phyloP scores from a whole-genome alignment of 2,113 vertebrate species.

The Callaeas wilsoni region DNA sequence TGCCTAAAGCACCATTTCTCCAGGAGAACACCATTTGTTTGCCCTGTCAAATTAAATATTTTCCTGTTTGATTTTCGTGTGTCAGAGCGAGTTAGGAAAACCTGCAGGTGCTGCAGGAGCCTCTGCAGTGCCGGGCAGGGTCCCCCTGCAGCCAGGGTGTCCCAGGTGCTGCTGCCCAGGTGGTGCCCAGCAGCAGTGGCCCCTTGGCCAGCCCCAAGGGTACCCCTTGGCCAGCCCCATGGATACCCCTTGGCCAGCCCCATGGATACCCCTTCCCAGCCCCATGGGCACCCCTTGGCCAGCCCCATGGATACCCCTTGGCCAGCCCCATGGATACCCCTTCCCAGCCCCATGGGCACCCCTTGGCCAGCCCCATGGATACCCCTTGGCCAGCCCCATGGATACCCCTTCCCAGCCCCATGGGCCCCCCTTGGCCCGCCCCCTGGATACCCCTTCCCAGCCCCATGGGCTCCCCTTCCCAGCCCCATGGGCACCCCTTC shows the following conservation, averaged over 20 bases:
- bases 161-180: not conserved
- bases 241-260: not conserved
- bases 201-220: not conserved
- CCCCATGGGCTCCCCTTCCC: not conserved
- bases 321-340: not conserved
- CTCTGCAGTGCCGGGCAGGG: not conserved
- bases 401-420: too few relatives aligned
- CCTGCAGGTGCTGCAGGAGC: not conserved
- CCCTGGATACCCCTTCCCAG: not conserved
- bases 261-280: too few relatives aligned
- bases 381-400: not conserved
- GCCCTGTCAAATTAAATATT: conserved; percentile 40
- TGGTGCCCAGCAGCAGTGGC: not conserved
- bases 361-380: not conserved
- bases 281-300: too few relatives aligned
- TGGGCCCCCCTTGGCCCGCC: not conserved
- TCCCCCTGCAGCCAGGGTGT: not conserved
- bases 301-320: not conserved
- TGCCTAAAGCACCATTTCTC: conserved; percentile 1
- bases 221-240: not conserved
- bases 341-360: too few relatives aligned
- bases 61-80: conserved; percentile 1
- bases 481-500: too few relatives aligned
- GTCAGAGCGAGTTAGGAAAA: not conserved
- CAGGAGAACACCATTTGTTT: conserved; percentile 48